Conservation (phyloP, 1,140 invertebrate species). For the Tetragonula clypearis region DNA sequence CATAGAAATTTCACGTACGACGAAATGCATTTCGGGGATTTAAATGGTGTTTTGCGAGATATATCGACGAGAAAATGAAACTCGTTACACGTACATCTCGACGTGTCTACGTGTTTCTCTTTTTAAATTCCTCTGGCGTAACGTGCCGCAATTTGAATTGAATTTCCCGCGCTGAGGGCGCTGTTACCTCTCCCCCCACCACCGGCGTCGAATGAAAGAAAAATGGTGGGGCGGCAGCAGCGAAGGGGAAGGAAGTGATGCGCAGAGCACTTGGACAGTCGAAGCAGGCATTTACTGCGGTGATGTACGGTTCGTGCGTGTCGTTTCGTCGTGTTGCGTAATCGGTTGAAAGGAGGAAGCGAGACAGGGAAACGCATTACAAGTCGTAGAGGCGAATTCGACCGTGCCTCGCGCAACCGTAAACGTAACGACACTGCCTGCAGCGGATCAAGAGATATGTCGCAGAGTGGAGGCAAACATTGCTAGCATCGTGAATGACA, state of each 20-base stretch:
- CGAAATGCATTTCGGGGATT: background rate
- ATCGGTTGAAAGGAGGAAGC: constrained; percentile 30
- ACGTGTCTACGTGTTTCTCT: background rate
- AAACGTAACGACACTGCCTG: constrained; percentile 50
- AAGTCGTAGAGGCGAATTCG: constrained; percentile 5
- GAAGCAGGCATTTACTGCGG: background rate
- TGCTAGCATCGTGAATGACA: constrained; percentile 54
- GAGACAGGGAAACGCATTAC: background rate
- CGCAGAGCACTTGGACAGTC: background rate
- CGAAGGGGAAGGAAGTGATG: background rate
- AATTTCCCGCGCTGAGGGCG: background rate
- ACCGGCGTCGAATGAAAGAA: too few species aligned
- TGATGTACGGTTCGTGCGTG: background rate
- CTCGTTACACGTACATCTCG: too few species aligned
- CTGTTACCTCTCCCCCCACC: too few species aligned
- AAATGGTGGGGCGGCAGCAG: background rate
- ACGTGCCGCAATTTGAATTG: background rate
- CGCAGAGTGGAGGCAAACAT: constrained; percentile 52
- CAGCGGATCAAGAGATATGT: constrained; percentile 62
- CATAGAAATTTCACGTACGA: background rate
- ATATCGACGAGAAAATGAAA: background rate
- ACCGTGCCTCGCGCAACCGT: constrained; percentile 4
- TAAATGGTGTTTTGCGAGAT: background rate
- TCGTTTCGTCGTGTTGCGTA: constrained; percentile 25
- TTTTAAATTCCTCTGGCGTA: background rate